Evolutionary conservation across 2,888 invertebrate species (phyloP).

Genomic region (Spatulosminthurus flaviceps): DNA sequence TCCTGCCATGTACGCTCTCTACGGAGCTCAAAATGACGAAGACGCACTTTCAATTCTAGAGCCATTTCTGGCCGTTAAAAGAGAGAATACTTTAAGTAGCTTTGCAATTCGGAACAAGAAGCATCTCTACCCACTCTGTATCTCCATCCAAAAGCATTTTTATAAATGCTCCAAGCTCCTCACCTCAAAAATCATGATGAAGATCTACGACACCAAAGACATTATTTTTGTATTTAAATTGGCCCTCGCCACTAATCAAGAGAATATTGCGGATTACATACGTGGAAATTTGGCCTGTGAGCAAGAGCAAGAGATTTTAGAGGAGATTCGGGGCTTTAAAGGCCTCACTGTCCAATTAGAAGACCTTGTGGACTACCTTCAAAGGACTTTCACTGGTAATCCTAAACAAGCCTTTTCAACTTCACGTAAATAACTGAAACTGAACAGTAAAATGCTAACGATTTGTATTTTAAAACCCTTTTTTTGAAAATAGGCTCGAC

Average conservation of each 20-base stretch:
- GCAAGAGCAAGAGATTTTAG: neutral
- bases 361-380: neutral
- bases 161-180: neutral
- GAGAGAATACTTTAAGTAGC: neutral
- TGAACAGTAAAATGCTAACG: too few relatives aligned
- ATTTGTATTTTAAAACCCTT: too few relatives aligned
- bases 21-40: constrained; percentile 14
- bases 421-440: too few relatives aligned
- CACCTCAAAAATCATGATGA: neutral
- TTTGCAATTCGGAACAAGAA: neutral
- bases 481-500: too few relatives aligned
- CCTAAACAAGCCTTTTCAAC: too few relatives aligned
- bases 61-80: neutral
- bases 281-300: neutral
- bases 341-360: neutral
- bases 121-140: neutral
- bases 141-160: constrained; percentile 1
- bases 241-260: constrained; percentile 4
- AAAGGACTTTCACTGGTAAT: constrained; percentile 14
- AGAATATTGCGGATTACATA: constrained; percentile 19
- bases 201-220: neutral
- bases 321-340: neutral
- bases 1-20: neutral
- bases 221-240: neutral
- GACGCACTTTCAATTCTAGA: neutral